phyloP scores from a whole-genome alignment of 2,888 invertebrate genomes.

The Chrysolina haemoptera region DNA sequence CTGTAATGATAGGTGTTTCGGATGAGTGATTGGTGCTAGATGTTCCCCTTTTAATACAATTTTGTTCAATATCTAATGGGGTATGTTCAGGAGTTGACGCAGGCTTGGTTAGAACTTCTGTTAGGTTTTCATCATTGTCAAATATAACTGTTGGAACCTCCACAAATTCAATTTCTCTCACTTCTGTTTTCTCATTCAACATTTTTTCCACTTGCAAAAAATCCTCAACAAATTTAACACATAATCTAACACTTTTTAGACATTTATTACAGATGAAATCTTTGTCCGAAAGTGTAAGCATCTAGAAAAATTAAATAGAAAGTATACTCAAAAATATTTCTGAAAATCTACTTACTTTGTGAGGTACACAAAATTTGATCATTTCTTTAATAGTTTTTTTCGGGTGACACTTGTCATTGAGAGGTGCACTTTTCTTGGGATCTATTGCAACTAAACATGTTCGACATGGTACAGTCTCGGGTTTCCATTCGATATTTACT shows the following conservation, averaged over 20 bases:
- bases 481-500: background rate
- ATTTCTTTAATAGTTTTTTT: conserved; percentile 25
- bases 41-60: background rate
- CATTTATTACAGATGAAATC: conserved; percentile 16
- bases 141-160: conserved; percentile 2
- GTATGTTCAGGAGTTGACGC: background rate
- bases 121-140: background rate
- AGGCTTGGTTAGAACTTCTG: background rate
- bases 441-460: conserved; percentile 10
- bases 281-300: background rate
- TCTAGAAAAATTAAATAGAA: background rate
- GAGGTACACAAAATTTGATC: conserved; percentile 25
- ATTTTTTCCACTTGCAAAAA: conserved; percentile 11
- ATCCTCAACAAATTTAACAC: conserved; percentile 20
- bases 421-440: background rate
- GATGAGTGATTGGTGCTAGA: background rate
- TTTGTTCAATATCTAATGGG: background rate
- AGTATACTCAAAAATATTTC: background rate
- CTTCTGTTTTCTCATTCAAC: background rate
- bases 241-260: conserved; percentile 9
- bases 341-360: background rate
- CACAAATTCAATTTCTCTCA: conserved; percentile 19
- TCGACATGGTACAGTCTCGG: background rate
- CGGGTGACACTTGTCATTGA: conserved; percentile 12
- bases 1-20: background rate